These are phyloP conservation scores for Phaenicophaeus curvirostris DNA, from an alignment of 2,797 vertebrate species.

Conservation along the genomic window DNA sequence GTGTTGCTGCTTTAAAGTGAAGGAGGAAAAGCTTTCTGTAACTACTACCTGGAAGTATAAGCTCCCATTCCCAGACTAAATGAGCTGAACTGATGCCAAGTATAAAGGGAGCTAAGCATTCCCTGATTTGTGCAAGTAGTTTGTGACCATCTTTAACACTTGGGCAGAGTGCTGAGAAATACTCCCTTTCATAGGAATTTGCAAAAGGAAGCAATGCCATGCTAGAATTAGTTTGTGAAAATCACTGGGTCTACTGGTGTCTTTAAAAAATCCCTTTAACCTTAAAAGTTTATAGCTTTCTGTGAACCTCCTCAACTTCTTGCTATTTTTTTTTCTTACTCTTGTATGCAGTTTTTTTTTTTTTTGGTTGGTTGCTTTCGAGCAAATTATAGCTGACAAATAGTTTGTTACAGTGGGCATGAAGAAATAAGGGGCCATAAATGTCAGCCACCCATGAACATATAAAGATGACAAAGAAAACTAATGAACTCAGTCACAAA, in stretches of 20 bases:
- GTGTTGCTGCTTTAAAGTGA: not conserved
- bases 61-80: not conserved
- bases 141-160: not conserved
- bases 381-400: not conserved
- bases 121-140: not conserved
- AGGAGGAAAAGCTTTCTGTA: not conserved
- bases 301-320: not conserved
- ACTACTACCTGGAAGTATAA: not conserved
- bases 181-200: not conserved
- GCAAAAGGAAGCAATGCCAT: not conserved
- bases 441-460: not conserved
- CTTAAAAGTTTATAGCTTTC: not conserved
- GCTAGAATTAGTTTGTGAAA: not conserved
- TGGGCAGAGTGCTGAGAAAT: not conserved
- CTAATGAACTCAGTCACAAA: not conserved
- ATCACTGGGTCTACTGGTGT: not conserved
- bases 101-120: fast-evolving
- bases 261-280: not conserved
- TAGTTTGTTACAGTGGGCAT: not conserved
- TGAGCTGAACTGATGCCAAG: not conserved
- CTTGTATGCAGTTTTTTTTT: not conserved
- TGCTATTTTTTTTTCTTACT: not conserved
- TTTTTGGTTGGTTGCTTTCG: not conserved
- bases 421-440: not conserved
- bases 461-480: not conserved